phyloP scores from a whole-genome alignment of 2,113 vertebrate genomes.

The Lampris megalopsis region DNA sequence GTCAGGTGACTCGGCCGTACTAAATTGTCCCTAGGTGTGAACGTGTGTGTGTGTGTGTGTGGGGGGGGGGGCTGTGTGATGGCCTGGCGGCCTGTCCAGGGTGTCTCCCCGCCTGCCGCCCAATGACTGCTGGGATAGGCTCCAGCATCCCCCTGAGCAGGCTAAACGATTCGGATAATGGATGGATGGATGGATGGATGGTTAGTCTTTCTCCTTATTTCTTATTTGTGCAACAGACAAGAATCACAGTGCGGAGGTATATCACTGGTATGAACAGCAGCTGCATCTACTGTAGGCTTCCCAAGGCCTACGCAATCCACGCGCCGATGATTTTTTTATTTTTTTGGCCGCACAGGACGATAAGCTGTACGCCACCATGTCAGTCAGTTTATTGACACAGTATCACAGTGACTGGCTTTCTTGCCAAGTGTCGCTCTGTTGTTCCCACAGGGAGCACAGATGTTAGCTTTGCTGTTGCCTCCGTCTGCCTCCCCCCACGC shows the following conservation, averaged over 20 bases:
- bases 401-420: slow-evolving; percentile 56
- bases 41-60: too few species aligned
- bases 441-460: slow-evolving; percentile 75
- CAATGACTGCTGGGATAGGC: too few species aligned
- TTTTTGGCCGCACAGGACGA: slow-evolving; percentile 26
- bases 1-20: too few species aligned
- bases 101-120: too few species aligned
- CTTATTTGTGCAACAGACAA: slow-evolving; percentile 68
- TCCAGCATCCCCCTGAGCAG: too few species aligned
- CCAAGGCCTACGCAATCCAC: slow-evolving; percentile 7
- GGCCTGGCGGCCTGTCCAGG: too few species aligned
- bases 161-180: too few species aligned
- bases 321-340: slow-evolving; percentile 25
- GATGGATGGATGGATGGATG: too few species aligned
- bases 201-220: slow-evolving; percentile 10
- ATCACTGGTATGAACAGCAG: neutral
- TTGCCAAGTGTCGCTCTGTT: slow-evolving; percentile 61
- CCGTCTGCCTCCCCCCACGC: neutral
- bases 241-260: slow-evolving; percentile 30
- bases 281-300: neutral
- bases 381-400: slow-evolving; percentile 50
- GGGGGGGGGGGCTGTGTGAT: too few species aligned
- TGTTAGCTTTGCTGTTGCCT: slow-evolving; percentile 66
- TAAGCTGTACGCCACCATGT: slow-evolving; percentile 32
- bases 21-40: too few species aligned